Evolutionary conservation across 2,797 vertebrate genomes (phyloP), one percentile per base, ranked within the genome.

Genomic region (Sciaenops ocellatus): DNA sequence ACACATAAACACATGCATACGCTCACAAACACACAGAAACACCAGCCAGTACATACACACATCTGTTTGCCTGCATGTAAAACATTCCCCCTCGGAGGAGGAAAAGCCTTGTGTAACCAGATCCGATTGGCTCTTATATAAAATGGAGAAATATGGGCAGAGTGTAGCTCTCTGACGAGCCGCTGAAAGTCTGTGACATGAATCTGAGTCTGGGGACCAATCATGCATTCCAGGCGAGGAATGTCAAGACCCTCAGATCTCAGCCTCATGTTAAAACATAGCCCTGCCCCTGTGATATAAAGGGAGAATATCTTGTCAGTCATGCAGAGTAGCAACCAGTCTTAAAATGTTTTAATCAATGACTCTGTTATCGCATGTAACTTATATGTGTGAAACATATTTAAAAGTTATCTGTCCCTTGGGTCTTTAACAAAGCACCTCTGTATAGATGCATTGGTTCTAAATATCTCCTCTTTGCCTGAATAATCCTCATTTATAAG

Each of bases 151-250:
- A 91, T 91, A 92, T 90, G 86, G 78, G 42, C 55, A 30, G 74
- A 59, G 71, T 70, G 74, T 50, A 71, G 84, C 78, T 69, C 63
- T 73, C 59, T 91, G 94, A 94, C 84, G 82, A 91, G 90, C 85
- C 34, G 90, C 86, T 91, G 93, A 94, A 93, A 93, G 85, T 82
- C 79, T 83, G 85, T 84, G 87, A 90, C 90, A 90, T 77, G 83
- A 83, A 90, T 83, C 85, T 63, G 73, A 85, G 90, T 85, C 81
- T 70, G 60, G 88, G 89, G 90, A 93, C 85, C 85, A 76, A 87
- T 91, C 86, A 51, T 76, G 73, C 87, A 86, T 92, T 94, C 85
- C 87, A 92, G 78, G 54, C 10, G 38, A 78, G 78, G 87, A 90
- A 90, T 86, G 78, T 84, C 46, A 26, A 80, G 82, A 86, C 81